Evolutionary conservation across 2,113 vertebrate genomes (phyloP).

Genomic region (Rhodinocichla rosea): DNA sequence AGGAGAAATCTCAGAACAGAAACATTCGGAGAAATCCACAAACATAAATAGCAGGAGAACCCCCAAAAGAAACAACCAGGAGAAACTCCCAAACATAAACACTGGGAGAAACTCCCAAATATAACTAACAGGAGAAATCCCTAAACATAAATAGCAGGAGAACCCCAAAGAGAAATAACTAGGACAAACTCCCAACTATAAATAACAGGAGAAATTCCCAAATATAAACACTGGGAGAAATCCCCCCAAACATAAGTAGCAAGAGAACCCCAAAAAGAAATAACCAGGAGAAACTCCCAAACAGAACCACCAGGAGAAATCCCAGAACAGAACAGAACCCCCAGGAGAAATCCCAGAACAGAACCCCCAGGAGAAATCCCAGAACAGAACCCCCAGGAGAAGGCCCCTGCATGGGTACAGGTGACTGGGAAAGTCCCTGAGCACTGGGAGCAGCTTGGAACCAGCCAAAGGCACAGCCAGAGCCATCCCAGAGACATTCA

Average conservation of each 20-base stretch:
- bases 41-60: not conserved
- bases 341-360: no score
- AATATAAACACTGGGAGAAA: not conserved
- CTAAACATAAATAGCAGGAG: not conserved
- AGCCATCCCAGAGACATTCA: no score
- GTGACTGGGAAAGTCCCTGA: not conserved
- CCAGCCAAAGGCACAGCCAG: not conserved
- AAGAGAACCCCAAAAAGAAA: no score
- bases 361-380: not conserved
- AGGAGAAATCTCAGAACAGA: no score
- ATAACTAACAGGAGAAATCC: no score
- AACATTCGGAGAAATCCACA: not conserved
- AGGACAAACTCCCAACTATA: not conserved
- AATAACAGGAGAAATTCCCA: not conserved
- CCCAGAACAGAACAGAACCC: not conserved
- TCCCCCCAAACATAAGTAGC: not conserved
- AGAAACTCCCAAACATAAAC: not conserved
- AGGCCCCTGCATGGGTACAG: rapidly evolving
- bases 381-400: not conserved
- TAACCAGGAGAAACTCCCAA: not conserved
- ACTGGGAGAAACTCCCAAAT: not conserved
- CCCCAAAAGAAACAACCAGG: no score
- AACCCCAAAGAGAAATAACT: no score
- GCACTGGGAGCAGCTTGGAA: not conserved
- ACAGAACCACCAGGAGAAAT: not conserved